A percentile compares a stretch with the other conserved stretches of the same genome.
These are phyloP conservation scores for Byasa hedistus DNA, from an alignment of 2,888 invertebrate genomes.

Conservation along the genomic window DNA sequence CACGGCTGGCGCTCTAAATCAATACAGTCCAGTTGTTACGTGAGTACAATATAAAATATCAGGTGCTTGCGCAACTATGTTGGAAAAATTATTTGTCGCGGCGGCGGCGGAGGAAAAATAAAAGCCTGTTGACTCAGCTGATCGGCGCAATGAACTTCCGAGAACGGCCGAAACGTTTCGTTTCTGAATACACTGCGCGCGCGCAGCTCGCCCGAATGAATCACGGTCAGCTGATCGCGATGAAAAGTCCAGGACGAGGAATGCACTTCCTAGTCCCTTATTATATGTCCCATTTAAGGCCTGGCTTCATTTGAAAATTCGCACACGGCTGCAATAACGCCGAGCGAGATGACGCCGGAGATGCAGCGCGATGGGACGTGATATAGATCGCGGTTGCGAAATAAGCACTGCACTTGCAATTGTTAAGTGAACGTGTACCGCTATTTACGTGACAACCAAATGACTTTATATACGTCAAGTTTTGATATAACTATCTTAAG, in stretches of 20 bases:
- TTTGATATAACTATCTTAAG: too few relatives aligned
- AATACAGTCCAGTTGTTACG: slow-evolving; percentile 33
- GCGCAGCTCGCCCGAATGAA: slow-evolving; percentile 38
- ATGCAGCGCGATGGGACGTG: slow-evolving; percentile 21
- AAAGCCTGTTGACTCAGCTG: slow-evolving; percentile 67
- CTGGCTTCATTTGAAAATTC: slow-evolving; percentile 11
- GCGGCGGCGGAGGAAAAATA: slow-evolving; percentile 48
- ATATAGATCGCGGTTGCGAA: slow-evolving; percentile 9
- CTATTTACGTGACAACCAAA: neutral
- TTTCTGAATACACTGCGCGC: slow-evolving; percentile 43
- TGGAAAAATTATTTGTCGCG: slow-evolving; percentile 43
- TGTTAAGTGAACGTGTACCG: slow-evolving; percentile 11
- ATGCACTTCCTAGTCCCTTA: slow-evolving; percentile 20
- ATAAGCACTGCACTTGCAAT: slow-evolving; percentile 26
- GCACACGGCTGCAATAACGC: slow-evolving; percentile 6
- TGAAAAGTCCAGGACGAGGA: slow-evolving; percentile 32
- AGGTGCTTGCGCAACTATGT: slow-evolving; percentile 59
- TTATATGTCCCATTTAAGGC: slow-evolving; percentile 26
- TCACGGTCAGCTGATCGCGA: slow-evolving; percentile 43
- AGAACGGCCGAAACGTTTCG: slow-evolving; percentile 47
- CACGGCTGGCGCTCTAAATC: slow-evolving; percentile 2
- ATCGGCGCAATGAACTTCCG: slow-evolving; percentile 69
- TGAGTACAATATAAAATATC: slow-evolving; percentile 52
- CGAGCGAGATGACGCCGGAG: slow-evolving; percentile 1
- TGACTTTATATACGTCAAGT: too few relatives aligned